Evolutionary conservation across 2,888 invertebrate species (phyloP), one percentile per base, ranked within the genome.

Genomic region (Orgyia antiqua): DNA sequence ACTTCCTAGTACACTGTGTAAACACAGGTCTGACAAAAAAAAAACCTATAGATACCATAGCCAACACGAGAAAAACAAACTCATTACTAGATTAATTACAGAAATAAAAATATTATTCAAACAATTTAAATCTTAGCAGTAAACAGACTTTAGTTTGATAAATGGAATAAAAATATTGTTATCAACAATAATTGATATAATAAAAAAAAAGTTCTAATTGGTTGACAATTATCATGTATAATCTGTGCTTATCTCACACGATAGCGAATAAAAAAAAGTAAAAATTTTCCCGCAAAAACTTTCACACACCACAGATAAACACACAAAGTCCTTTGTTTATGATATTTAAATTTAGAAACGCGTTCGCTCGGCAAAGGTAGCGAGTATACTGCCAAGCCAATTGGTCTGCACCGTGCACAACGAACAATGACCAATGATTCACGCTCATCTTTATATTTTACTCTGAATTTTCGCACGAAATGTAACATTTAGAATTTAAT

Each of bases 271-370:
- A 18, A 17, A 30, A 19, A 23, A 30, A 11, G 11, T 8, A 7
- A 9, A 28, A 26, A 13, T 29, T 17, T 18, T 39, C 36, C 32
- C 37, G 44, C 27, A n/a, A n/a, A n/a, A n/a, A n/a, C n/a, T 21
- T 25, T 28, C 25, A 23, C 30, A 33, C 24, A 35, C 20, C 25
- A 32, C 9, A 26, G 31, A 26, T 25, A 11, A 31, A 24, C 11
- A 43, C n/a, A n/a, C 42, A 32, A 45, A 24, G 31, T 42, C 21
- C 51, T 51, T 51, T 51, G 51, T 51, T 51, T 44, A 42, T 30
- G 17, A 27, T 27, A 1, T 17, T 26, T 13, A 11, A 5, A 21
- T 24, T 23, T 5, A 1, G 17, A 11, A 40, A 38, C 28, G 49
- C 51, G 52, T 42, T 45, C 33, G 38, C 45, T 32, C 47, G 31